A percentile compares a stretch with the other conserved stretches of the same genome.
Evolutionary conservation across 2,888 invertebrate genomes (phyloP).

Genomic region (Xestia ashworthii): DNA sequence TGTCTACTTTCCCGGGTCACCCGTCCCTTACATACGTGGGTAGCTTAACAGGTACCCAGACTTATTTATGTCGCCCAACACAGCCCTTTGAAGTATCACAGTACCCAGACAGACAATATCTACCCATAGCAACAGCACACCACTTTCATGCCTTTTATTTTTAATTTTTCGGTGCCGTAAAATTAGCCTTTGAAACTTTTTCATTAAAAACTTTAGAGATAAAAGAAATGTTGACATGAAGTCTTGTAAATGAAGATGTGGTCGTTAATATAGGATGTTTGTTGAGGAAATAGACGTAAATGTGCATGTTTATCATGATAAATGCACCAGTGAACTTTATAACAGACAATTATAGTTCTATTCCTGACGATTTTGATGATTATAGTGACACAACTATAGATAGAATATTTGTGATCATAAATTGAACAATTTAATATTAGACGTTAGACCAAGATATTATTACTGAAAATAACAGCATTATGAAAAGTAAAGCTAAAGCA

Average conservation of each 20-base stretch:
- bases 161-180: slow-evolving; percentile 55
- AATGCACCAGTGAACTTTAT: background rate
- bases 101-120: slow-evolving; percentile 48
- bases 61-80: slow-evolving; percentile 64
- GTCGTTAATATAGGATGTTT: slow-evolving; percentile 1
- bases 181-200: slow-evolving; percentile 59
- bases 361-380: slow-evolving; percentile 24
- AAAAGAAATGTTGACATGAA: slow-evolving; percentile 29
- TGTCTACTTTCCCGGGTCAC: slow-evolving; percentile 27
- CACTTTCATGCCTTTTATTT: slow-evolving; percentile 47
- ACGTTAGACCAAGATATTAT: background rate
- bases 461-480: background rate
- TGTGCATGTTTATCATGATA: slow-evolving; percentile 2
- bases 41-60: slow-evolving; percentile 55
- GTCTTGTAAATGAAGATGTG: slow-evolving; percentile 24
- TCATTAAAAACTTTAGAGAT: slow-evolving; percentile 28
- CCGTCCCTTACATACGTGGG: slow-evolving; percentile 48
- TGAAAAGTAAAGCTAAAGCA: slow-evolving; percentile 3
- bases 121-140: slow-evolving; percentile 37
- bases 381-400: slow-evolving; percentile 6
- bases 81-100: slow-evolving; percentile 65
- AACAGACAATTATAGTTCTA: slow-evolving; percentile 8
- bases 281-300: slow-evolving; percentile 12
- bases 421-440: background rate
- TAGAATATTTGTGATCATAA: slow-evolving; percentile 6